Evolutionary conservation across 1,140 invertebrate species (phyloP).

Genomic region (Aphis craccivora): DNA sequence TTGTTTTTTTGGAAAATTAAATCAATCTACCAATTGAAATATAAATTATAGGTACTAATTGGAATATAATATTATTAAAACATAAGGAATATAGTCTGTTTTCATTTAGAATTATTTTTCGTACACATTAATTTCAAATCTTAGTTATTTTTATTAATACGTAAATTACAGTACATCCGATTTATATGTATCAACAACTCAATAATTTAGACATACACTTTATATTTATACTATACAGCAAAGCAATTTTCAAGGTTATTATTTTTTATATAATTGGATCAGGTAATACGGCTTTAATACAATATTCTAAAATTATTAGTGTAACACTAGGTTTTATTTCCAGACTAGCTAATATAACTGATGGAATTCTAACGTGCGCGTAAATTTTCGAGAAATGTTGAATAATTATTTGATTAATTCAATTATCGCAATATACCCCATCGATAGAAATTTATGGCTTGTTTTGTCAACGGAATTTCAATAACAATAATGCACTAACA

Average conservation of each 20-base stretch:
- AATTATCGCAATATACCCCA: neutral
- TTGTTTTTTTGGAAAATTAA: neutral
- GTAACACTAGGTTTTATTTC: too few species aligned
- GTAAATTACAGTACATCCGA: too few species aligned
- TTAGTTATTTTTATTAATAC: neutral
- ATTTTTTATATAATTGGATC: too few species aligned
- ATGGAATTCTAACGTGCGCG: too few species aligned
- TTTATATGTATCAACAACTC: too few species aligned
- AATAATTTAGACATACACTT: too few species aligned
- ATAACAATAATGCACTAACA: neutral
- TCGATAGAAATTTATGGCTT: neutral
- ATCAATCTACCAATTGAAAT: neutral
- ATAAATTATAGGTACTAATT: neutral
- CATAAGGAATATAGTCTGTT: neutral
- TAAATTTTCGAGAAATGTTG: neutral
- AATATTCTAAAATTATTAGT: too few species aligned
- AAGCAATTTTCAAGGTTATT: too few species aligned
- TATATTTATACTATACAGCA: too few species aligned
- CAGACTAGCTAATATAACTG: too few species aligned
- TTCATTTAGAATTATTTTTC: neutral
- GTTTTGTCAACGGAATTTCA: neutral
- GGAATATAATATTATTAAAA: neutral
- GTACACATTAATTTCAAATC: neutral
- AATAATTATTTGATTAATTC: neutral
- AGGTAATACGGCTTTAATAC: too few species aligned